These are phyloP conservation scores for Meteorus cinctellus DNA, from an alignment of 2,888 invertebrate genomes.

Conservation along the genomic window DNA sequence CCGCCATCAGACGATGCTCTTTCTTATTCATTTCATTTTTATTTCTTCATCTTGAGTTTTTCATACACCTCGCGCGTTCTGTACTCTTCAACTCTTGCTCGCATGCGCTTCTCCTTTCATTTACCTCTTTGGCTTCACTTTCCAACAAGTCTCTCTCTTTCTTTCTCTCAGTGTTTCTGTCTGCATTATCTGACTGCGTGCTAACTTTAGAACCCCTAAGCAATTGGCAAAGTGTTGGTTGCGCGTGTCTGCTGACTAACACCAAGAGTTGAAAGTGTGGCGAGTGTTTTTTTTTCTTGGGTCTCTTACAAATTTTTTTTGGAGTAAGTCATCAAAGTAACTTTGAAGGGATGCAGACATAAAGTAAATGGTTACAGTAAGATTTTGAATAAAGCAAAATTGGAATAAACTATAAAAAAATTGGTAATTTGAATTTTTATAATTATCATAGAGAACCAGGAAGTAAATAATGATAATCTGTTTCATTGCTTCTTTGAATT, in stretches of 20 bases:
- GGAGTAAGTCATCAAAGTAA: not conserved
- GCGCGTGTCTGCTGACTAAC: constrained; percentile 42
- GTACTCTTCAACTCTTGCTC: not conserved
- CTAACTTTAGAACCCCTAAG: constrained; percentile 66
- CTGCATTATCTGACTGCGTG: constrained; percentile 51
- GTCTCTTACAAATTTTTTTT: constrained; percentile 10
- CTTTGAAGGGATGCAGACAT: too few species aligned
- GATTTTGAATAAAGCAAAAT: too few species aligned
- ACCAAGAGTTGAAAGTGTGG: constrained; percentile 43
- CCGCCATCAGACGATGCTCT: not conserved
- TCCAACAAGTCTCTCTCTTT: constrained; percentile 42
- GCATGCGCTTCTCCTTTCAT: not conserved
- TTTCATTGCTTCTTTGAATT: not conserved
- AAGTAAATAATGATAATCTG: too few species aligned
- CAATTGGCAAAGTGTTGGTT: constrained; percentile 60
- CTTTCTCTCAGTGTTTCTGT: constrained; percentile 52
- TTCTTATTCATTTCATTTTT: not conserved
- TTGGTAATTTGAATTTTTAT: too few species aligned
- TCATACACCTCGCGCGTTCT: not conserved
- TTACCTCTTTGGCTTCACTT: constrained; percentile 25
- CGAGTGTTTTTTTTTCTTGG: constrained; percentile 32
- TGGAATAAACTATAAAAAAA: too few species aligned
- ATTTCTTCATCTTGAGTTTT: too few species aligned
- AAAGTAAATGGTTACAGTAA: too few species aligned
- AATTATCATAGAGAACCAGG: too few species aligned